phyloP scores from a whole-genome alignment of 2,888 invertebrate genomes.

The Tanytarsus gracilentus region DNA sequence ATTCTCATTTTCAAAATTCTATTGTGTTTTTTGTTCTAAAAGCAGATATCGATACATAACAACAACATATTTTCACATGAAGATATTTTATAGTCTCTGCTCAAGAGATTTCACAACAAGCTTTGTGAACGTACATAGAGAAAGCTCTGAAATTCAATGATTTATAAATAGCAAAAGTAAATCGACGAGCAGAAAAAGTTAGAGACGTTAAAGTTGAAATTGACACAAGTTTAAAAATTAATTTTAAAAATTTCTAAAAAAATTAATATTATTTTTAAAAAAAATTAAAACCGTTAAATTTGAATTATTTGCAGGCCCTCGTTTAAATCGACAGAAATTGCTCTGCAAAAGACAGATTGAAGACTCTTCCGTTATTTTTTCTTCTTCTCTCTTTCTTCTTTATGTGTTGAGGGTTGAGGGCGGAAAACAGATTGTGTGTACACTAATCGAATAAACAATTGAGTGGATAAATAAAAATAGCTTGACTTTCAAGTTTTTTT shows the following conservation, averaged over 20 bases:
- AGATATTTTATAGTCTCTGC: slow-evolving; percentile 9
- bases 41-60: not conserved
- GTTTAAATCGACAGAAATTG: no score
- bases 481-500: not conserved
- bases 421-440: slow-evolving; percentile 25
- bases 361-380: no score
- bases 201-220: not conserved
- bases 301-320: no score
- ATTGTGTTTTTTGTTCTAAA: not conserved
- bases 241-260: not conserved
- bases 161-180: slow-evolving; percentile 16
- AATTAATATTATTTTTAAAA: not conserved
- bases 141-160: slow-evolving; percentile 17
- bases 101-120: not conserved
- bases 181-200: not conserved
- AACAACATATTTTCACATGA: not conserved
- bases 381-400: no score
- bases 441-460: slow-evolving; percentile 28
- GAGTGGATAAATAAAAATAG: slow-evolving; percentile 27
- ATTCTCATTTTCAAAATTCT: not conserved
- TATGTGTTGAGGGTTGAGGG: slow-evolving; percentile 7
- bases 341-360: slow-evolving; percentile 18
- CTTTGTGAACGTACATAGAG: not conserved
- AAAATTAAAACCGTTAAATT: no score
- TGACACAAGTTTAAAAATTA: not conserved